Evolutionary conservation across 2,888 invertebrate species (phyloP).

Genomic region (Ephialtes manifestator): DNA sequence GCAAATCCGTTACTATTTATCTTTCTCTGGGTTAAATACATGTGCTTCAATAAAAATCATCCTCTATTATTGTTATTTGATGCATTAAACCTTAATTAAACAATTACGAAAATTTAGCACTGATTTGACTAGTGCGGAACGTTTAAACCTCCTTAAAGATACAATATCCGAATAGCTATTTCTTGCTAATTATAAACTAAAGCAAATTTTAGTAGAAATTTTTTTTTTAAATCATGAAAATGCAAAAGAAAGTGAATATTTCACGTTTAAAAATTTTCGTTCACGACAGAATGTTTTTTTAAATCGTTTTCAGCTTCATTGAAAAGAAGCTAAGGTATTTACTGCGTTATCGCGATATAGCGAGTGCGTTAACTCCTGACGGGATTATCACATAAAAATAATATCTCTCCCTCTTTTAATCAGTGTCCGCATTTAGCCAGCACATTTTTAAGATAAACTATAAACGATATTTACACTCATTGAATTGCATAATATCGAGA

Average conservation of each 20-base stretch:
- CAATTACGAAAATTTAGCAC: too few relatives aligned
- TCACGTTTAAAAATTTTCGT: neutral
- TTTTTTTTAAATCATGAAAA: neutral
- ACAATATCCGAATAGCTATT: too few relatives aligned
- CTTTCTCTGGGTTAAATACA: too few relatives aligned
- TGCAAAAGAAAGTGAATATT: neutral
- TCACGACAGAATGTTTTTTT: neutral
- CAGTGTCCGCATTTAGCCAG: neutral
- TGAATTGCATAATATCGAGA: constrained; percentile 9
- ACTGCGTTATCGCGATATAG: neutral
- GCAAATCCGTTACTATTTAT: too few relatives aligned
- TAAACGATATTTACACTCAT: neutral
- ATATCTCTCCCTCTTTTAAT: neutral
- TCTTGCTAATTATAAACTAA: neutral
- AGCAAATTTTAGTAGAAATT: neutral
- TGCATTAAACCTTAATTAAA: too few relatives aligned
- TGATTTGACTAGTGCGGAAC: too few relatives aligned
- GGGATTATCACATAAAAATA: neutral
- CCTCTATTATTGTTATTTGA: too few relatives aligned
- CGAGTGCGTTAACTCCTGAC: neutral
- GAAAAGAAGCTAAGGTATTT: neutral
- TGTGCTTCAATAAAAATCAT: too few relatives aligned
- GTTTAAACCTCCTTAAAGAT: too few relatives aligned
- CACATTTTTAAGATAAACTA: constrained; percentile 17
- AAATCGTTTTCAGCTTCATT: neutral